These are phyloP conservation scores for Caenorhabditis zanzibari DNA, from an alignment of 2,888 invertebrate species.

Conservation along the genomic window DNA sequence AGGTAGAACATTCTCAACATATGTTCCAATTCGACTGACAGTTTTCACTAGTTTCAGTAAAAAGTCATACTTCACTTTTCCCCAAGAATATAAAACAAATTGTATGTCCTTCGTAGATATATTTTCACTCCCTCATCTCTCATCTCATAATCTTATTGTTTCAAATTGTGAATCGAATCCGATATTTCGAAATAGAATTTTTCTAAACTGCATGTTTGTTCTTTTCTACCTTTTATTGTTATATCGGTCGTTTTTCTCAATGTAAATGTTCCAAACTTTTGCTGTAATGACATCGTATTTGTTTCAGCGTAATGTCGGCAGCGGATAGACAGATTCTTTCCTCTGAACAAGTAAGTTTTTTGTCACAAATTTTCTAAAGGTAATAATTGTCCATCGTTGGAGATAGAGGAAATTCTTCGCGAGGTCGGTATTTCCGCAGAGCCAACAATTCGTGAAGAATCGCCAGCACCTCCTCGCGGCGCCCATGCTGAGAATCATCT, in stretches of 20 bases:
- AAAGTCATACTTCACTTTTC: slow-evolving; percentile 35
- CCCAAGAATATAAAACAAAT: slow-evolving; percentile 2
- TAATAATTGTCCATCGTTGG: too few relatives aligned
- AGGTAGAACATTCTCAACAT: slow-evolving; percentile 15
- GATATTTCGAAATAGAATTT: too few relatives aligned
- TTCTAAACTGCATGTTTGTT: too few relatives aligned
- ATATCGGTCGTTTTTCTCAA: too few relatives aligned
- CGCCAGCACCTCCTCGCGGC: slow-evolving; percentile 44
- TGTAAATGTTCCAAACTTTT: too few relatives aligned
- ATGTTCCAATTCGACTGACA: slow-evolving; percentile 18
- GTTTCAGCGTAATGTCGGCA: too few relatives aligned
- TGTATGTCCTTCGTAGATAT: slow-evolving; percentile 50
- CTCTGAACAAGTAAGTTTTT: slow-evolving; percentile 51
- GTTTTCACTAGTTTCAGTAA: neutral
- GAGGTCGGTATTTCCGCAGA: slow-evolving; percentile 70
- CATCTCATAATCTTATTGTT: slow-evolving; percentile 12
- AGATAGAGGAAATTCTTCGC: slow-evolving; percentile 68
- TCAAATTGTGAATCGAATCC: neutral
- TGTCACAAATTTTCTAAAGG: too few relatives aligned
- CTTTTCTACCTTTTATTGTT: too few relatives aligned
- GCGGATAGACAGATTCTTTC: slow-evolving; percentile 39
- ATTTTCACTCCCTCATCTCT: slow-evolving; percentile 9
- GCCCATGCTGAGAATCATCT: slow-evolving; percentile 32
- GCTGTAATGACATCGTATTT: too few relatives aligned
- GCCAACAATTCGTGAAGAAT: slow-evolving; percentile 41